phyloP scores from a whole-genome alignment of 2,113 vertebrate species.

The Phyllostomus discolor region DNA sequence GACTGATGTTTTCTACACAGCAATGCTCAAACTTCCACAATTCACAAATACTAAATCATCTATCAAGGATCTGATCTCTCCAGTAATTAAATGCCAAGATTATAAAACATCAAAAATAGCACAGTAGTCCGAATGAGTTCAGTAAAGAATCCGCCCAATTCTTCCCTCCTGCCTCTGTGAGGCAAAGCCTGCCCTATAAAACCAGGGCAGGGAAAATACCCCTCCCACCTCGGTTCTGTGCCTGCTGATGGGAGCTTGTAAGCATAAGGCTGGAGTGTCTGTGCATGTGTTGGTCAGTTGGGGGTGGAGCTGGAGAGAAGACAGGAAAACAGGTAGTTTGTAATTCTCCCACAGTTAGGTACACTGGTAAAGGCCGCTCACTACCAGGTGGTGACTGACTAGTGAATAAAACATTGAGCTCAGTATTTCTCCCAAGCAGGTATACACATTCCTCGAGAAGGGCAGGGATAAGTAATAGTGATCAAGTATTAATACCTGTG shows the following conservation, averaged over 20 bases:
- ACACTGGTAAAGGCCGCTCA: not conserved
- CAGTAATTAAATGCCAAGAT: conserved; percentile 69
- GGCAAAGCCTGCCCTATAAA: not conserved
- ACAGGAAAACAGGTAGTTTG: not conserved
- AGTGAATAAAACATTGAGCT: conserved; percentile 30
- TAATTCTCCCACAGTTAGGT: not conserved
- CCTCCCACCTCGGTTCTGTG: not conserved
- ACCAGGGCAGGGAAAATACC: not conserved
- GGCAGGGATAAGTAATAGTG: conserved; percentile 21
- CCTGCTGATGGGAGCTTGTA: not conserved
- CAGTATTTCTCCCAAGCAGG: conserved; percentile 27
- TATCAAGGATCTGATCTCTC: conserved; percentile 67
- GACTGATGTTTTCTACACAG: conserved; percentile 69
- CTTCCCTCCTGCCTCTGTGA: conserved; percentile 2
- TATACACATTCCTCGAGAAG: conserved; percentile 28
- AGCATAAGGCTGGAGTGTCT: not conserved
- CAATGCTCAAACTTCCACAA: conserved; percentile 72
- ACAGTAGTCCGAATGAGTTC: conserved; percentile 69
- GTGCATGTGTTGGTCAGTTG: not conserved
- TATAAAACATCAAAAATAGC: conserved; percentile 45
- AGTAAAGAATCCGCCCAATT: conserved; percentile 28
- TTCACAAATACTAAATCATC: conserved; percentile 58
- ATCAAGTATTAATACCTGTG: conserved; percentile 32
- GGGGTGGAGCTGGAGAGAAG: not conserved
- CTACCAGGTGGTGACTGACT: not conserved